A percentile compares a stretch with the other conserved stretches of the same genome.
Conservation (phyloP, 2,797 vertebrate species). For the Nyctibius grandis region DNA sequence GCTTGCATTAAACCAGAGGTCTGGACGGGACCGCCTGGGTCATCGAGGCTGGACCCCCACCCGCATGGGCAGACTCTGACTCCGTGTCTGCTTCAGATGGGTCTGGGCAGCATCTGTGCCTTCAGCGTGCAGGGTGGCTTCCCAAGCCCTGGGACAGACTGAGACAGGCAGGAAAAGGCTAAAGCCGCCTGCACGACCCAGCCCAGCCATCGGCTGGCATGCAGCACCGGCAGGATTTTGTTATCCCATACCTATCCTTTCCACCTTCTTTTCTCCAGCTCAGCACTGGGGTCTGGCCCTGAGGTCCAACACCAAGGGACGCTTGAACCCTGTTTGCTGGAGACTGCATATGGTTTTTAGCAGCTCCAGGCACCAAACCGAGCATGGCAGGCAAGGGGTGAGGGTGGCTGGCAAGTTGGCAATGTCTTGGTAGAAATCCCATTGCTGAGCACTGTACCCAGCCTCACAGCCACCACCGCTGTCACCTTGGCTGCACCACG, state of each 20-base stretch:
- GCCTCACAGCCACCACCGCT: not conserved
- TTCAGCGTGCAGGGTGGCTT: not conserved
- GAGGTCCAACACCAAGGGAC: not conserved
- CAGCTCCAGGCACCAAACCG: not conserved
- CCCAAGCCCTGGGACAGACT: not conserved
- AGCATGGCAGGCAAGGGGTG: not conserved
- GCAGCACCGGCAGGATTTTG: not conserved
- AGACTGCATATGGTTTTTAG: not conserved
- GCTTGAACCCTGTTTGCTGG: not conserved
- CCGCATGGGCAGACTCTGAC: rapidly evolving
- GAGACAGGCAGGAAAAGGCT: not conserved
- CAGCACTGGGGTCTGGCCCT: not conserved
- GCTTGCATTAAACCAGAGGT: not conserved
- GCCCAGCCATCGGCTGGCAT: not conserved
- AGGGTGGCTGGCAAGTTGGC: not conserved
- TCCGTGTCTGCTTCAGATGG: not conserved
- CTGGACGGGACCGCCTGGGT: not conserved
- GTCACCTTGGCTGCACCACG: constrained; percentile 14
- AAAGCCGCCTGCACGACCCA: rapidly evolving
- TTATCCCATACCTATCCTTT: not conserved
- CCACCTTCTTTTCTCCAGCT: not conserved
- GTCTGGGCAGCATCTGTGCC: not conserved
- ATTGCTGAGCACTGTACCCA: not conserved
- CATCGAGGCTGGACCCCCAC: not conserved
- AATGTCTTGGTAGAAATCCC: not conserved